Evolutionary conservation across 2,888 invertebrate species (phyloP), one percentile per base, ranked within the genome.

Genomic region (Thyatira batis): DNA sequence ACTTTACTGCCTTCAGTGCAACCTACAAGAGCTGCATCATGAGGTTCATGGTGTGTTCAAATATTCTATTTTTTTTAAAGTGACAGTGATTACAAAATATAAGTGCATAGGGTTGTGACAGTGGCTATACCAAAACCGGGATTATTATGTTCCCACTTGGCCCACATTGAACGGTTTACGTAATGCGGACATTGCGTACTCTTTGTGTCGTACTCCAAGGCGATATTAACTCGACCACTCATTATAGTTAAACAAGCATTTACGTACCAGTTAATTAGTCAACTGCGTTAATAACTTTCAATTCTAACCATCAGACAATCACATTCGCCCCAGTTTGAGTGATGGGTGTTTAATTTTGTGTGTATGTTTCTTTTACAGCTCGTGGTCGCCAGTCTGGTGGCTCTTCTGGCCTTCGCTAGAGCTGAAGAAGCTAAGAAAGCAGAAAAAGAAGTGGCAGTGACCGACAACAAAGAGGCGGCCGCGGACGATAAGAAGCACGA

Each of bases 401-500:
- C 93, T 87, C 88, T 94, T 76, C 78, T 94, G 78, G 92, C 94
- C 84, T 84, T 90, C 83, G 91, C 93, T 63, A 77, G 92, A 58
- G 94, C 93, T 61, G 94, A 93, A 80, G 93, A 93, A 72, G 90
- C 90, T 71, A 93, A 93, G 82, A 85, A 92, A 82, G 86, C 92
- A 84, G 93, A 93, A 89, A 92, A 88, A 69, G 92, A 92, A 90
- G 91, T 91, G 89, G 92, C 92, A 84, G 92, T 87, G 84, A 84
- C 87, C 82, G 93, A 93, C 73, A 87, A 89, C 76, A 92, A 93
- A 17, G 39, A 39, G 76, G 92, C 89, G 69, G 88, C 93, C 59
- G 85, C 81, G 49, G 92, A 85, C 52, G 95, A 95, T 60, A 95
- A 95, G 78, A 95, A 95, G 68, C 95, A 95, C 79, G 95, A 95